Evolutionary conservation across 2,797 vertebrate genomes (phyloP), one percentile per base, ranked within the genome.

Genomic region (Trachurus trachurus): DNA sequence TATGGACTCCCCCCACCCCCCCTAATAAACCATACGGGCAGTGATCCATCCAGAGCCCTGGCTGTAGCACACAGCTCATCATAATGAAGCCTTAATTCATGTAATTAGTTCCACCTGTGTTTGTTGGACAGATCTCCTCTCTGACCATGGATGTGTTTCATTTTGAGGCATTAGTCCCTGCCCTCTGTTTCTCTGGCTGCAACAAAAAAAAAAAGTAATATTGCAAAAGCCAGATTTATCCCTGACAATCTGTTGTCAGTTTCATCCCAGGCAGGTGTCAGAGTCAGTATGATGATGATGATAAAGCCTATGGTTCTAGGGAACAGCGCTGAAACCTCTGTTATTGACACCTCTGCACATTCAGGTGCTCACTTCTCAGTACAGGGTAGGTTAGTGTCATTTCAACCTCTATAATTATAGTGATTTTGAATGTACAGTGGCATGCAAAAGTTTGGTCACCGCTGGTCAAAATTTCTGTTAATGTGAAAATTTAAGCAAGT

Each of bases 271-370:
- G n/a, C 42, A 63, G 39, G 31, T 8, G 4, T 59, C 21, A 9
- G 42, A 45, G 65, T 81, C 63, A 52, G 29, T 47, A 3, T 49
- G 62, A 45, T 57, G 74, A 22, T 8, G 65, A 5, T 59, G 52
- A 40, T 17, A 34, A 22, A 63, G 22, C 11, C 2, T n/a, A 21
- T 31, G 4, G 17, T 16, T 63, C 29, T 2, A 34, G 15, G 19
- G 52, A 66, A 31, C 0, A 58, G 40, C 10, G 8, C 53, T 3
- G n/a, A 50, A 21, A 29, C 60, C 60, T 39, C 5, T 53, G 34
- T 53, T 73, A 47, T 31, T 6, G 8, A 5, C 19, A 1, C 66
- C 3, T 21, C 50, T 37, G 9, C 11, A 29, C 37, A n/a, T 31
- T 26, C 6, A 45, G 42, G 16, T 13, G 21, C 5, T 53, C 15